These are phyloP conservation scores for Drosophila pruinosa DNA, from an alignment of 1,140 invertebrate genomes.

Conservation along the genomic window DNA sequence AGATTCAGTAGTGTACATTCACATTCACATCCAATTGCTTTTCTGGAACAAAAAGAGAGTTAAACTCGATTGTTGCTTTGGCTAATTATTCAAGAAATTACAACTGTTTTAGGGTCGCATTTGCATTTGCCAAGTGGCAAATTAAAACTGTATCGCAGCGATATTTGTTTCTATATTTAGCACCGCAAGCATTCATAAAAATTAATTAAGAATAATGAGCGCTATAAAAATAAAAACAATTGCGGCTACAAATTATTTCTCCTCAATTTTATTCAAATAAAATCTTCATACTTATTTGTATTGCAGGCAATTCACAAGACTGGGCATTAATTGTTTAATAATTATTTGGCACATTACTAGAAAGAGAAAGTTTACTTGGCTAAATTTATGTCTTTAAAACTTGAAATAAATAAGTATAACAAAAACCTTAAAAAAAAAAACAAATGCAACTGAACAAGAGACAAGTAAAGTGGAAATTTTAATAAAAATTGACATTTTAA, in stretches of 20 bases:
- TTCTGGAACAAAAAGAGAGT: background rate
- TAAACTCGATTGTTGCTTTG: conserved; percentile 4
- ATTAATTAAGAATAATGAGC: background rate
- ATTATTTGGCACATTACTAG: too few species aligned
- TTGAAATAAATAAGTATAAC: too few species aligned
- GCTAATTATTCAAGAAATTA: conserved; percentile 21
- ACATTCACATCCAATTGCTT: background rate
- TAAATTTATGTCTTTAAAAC: too few species aligned
- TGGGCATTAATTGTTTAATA: too few species aligned
- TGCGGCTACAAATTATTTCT: background rate
- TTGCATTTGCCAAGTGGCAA: background rate
- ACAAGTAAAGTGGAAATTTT: too few species aligned
- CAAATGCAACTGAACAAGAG: too few species aligned
- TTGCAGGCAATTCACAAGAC: background rate
- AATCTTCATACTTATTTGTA: background rate
- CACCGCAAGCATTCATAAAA: background rate
- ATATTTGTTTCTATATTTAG: background rate
- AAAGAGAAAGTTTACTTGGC: too few species aligned
- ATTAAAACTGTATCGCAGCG: background rate
- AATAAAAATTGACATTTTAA: too few species aligned
- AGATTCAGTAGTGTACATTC: background rate
- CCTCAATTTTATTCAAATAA: background rate
- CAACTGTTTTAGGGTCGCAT: conserved; percentile 3
- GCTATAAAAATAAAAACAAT: background rate
- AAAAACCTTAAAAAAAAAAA: too few species aligned